Base-by-base conservation (phyloP, 2,888 invertebrate species). In the Agrochola litura region DNA sequence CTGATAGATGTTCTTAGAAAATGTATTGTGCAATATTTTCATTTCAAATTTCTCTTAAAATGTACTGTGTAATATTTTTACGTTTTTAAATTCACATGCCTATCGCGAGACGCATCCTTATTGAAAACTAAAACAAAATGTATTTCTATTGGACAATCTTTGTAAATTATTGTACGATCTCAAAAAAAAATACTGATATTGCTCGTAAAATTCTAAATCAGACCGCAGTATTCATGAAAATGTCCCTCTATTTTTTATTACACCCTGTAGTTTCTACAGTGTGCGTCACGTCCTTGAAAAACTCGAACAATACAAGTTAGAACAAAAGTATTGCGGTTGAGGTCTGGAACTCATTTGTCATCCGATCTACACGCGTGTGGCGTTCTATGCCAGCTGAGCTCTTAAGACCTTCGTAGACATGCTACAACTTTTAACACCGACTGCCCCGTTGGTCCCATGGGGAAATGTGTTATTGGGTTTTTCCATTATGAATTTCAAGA, bases 321-420 rank as follows among this genome's bases (percentile, higher is more conserved):
- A 77, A 82, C 71, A 76, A 76, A 76, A 76, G 70, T 73, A 66
- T 49, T 37, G 41, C 56, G n/a, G 60, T 37, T 64, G 71, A 58
- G 67, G 54, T 72, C 76, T 64, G 56, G 60, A 61, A 73, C 60
- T 75, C 72, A 83, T 88, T 87, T 82, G 86, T 85, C 83, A 87
- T 77, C 67, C 63, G 65, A 83, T 82, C 70, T 64, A 63, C 54
- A 56, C 65, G 61, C 73, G 67, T 67, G 65, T 78, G 73, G 10
- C 19, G 60, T 66, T 66, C 37, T 60, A 73, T 43, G 46, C 54
- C 68, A 80, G 56, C 66, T 69, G 75, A 77, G 63, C 65, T 58
- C 25, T 52, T 43, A 12, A 3, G 43, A 19, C 2, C 6, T 65
- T 43, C 16, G 16, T 9, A 73, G 56, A 58, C 30, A 19, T n/a